A percentile compares a stretch with the other conserved stretches of the same genome.
Conservation (phyloP, 2,797 vertebrate species). For the Peromyscus aztecus region DNA sequence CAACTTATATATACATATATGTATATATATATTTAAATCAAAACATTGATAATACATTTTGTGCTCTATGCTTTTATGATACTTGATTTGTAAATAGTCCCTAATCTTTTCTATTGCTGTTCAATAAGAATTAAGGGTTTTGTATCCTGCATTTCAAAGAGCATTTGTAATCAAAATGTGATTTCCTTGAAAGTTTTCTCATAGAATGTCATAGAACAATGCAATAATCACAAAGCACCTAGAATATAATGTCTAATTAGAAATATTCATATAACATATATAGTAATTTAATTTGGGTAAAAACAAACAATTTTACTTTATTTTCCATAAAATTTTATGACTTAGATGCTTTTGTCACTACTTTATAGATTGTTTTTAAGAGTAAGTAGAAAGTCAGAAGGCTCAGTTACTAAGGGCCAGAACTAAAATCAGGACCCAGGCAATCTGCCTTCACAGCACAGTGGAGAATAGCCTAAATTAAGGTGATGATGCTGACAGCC, state of each 20-base stretch:
- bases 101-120: background rate
- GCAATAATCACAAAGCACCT: background rate
- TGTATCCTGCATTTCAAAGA: background rate
- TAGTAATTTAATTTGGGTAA: background rate
- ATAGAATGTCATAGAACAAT: background rate
- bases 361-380: background rate
- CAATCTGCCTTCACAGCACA: background rate
- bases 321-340: slow-evolving; percentile 23
- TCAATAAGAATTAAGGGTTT: slow-evolving; percentile 1
- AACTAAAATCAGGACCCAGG: background rate
- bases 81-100: slow-evolving; percentile 50
- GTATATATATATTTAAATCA: background rate
- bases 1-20: background rate
- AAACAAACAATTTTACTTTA: background rate
- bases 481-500: background rate
- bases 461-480: background rate
- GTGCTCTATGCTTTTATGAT: background rate
- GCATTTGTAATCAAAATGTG: background rate
- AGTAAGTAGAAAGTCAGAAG: background rate
- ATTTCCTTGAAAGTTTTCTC: background rate
- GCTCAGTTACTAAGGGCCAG: background rate
- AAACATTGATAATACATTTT: background rate
- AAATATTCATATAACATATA: background rate
- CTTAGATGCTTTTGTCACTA: background rate
- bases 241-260: background rate